Evolutionary conservation across 2,797 vertebrate genomes (phyloP), one percentile per base, ranked within the genome.

Genomic region (Neosalanx taihuensis): DNA sequence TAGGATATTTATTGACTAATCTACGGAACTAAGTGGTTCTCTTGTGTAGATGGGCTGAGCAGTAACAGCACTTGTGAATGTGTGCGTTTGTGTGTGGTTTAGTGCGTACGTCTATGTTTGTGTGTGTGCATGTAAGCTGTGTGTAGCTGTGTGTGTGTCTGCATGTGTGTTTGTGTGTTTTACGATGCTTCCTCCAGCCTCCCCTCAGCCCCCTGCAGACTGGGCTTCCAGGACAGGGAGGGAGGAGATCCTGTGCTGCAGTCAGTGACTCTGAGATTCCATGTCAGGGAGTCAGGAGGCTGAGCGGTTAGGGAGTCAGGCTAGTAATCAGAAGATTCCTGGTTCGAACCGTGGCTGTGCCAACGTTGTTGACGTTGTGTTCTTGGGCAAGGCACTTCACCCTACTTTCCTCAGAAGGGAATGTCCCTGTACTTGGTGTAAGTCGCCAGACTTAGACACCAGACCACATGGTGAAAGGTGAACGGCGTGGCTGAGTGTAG

Each of bases 231-330:
- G 78, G 60, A 76, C 82, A 56, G 71, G 63, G 71, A 85, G 78
- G 82, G 72, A 65, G 41, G 64, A 71, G 70, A 73, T 58, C 56
- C 62, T 79, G 74, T 88, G 79, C 81, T 84, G 81, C 70, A 74
- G 72, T 86, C 82, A 77, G 83, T n/a, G 66, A 56, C 58, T 83
- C 76, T 86, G 86, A 87, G 79, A 70, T 83, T 84, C 80, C 68
- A 46, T 85, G 86, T 85, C 85, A 66, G 79, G 83, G 75, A 26
- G 23, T 26, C 23, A 26, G 23, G 23, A 26, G 23, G 23, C 23
- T 26, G 23, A 26, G 23, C 23, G 23, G 23, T 26, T 26, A 26
- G 23, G 23, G 23, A 26, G 1, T 26, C 23, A 1, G 23, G 23
- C 23, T 26, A 26, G 23, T 26, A 26, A 26, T 26, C 23, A 26